Evolutionary conservation across 1,140 invertebrate species (phyloP).

Genomic region (Drosophila equinoxialis): DNA sequence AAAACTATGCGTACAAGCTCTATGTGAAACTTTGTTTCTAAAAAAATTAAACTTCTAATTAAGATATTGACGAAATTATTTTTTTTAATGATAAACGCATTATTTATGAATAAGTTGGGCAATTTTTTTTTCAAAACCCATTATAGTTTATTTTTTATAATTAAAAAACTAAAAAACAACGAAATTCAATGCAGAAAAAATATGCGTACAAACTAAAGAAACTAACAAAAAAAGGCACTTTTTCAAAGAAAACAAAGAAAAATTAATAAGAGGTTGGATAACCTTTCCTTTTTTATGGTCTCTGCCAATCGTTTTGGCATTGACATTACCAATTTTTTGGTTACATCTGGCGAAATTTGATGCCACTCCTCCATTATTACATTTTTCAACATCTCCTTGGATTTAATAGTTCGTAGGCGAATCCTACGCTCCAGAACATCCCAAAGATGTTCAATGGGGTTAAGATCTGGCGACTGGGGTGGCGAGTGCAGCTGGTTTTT

Average conservation of each 20-base stretch:
- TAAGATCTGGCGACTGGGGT: neutral
- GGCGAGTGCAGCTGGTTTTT: constrained; percentile 5
- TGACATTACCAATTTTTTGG: neutral
- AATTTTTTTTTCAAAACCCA: too few relatives aligned
- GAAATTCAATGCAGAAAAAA: neutral
- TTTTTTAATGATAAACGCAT: too few relatives aligned
- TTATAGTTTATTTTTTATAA: too few relatives aligned
- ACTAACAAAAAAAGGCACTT: neutral
- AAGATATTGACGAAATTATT: too few relatives aligned
- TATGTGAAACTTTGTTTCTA: too few relatives aligned
- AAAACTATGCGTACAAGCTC: too few relatives aligned
- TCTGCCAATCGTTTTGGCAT: neutral
- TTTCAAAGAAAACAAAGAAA: neutral
- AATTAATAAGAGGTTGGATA: neutral
- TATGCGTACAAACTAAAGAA: constrained; percentile 4
- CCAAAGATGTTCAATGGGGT: neutral
- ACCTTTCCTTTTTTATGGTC: neutral
- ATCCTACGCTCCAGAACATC: constrained; percentile 8
- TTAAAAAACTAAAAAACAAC: neutral
- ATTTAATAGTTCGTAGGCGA: neutral
- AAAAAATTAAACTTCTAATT: too few relatives aligned
- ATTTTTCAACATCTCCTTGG: neutral
- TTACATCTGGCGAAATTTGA: neutral
- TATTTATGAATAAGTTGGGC: too few relatives aligned
- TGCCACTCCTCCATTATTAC: constrained; percentile 1